Evolutionary conservation across 2,797 vertebrate genomes (phyloP).

Genomic region (Carapus acus): DNA sequence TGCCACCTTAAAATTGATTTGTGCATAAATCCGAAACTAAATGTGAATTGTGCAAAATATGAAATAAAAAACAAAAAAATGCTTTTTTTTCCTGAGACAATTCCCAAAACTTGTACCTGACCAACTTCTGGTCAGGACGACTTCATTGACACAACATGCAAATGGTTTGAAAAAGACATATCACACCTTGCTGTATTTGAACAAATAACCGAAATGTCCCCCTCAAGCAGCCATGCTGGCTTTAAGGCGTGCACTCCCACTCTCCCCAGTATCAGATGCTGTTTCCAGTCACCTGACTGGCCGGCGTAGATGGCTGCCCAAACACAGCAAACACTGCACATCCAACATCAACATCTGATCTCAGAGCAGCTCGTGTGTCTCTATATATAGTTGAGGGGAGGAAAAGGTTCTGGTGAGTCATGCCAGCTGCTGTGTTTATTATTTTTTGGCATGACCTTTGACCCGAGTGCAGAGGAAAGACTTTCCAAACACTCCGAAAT

Average conservation of each 20-base stretch:
- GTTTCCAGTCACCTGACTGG: constrained; percentile 45
- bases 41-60: too few relatives aligned
- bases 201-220: background rate
- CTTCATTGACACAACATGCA: too few relatives aligned
- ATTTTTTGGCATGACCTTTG: constrained; percentile 54
- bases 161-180: too few relatives aligned
- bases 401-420: constrained; percentile 47
- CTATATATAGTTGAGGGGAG: constrained; percentile 63
- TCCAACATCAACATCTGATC: constrained; percentile 64
- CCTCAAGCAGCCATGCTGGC: background rate
- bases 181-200: background rate
- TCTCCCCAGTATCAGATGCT: constrained; percentile 20
- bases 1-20: too few relatives aligned
- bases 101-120: too few relatives aligned
- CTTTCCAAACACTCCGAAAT: constrained; percentile 32
- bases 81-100: too few relatives aligned
- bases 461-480: constrained; percentile 44
- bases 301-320: constrained; percentile 37
- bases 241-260: constrained; percentile 12
- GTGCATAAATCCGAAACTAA: too few relatives aligned
- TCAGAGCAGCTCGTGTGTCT: constrained; percentile 59
- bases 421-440: constrained; percentile 60
- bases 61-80: too few relatives aligned
- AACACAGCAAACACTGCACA: constrained; percentile 29
- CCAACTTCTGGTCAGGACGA: too few relatives aligned